Base-by-base conservation (phyloP, 2,888 invertebrate genomes). In the Nineta flava region DNA sequence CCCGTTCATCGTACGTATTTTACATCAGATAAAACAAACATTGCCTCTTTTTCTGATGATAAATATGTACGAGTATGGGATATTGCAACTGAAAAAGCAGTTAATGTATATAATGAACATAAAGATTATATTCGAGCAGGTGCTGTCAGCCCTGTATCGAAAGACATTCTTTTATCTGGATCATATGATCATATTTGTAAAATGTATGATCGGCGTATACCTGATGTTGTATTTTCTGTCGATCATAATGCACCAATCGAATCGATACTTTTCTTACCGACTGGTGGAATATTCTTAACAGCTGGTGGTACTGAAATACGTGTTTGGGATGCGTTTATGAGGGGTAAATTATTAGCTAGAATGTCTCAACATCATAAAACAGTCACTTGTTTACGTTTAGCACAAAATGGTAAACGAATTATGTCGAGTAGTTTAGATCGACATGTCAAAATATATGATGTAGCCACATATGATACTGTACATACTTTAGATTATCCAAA, bases 301-400 rank as follows among this genome's bases (percentile, higher is more conserved):
- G 93, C 93, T 52, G 95, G 94, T 56, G 92, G 91, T 1, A 88
- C 84, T 34, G 85, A 87, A 64, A 81, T 95, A 6, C 83, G 85
- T 66, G 84, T 97, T 1, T 97, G 95, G 95, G 96, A 97, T 65
- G 79, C 85, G 5, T 75, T 93, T 47, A 79, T 87, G 55, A 91
- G 92, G 26, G 94, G 94, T 9, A 83, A 84, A 62, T 69, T 91
- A 49, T 65, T 97, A 19, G 82, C 88, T 2, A 81, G 79, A 58
- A 77, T 97, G 54, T 85, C 85, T 2, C 86, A 91, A 58, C 97
- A 99, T 67, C 93, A 95, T 66, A 97, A 97, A 72, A 92, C 95
- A 0, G 82, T 97, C 1, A 97, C 94, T 0, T 84, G 87, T 55
- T 65, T 97, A 46, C 73, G 80, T 55, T 74, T 95, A 53, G 87